Evolutionary conservation across 2,113 vertebrate genomes (phyloP), one percentile per base, ranked within the genome.

Genomic region (Terrapene triunguis): DNA sequence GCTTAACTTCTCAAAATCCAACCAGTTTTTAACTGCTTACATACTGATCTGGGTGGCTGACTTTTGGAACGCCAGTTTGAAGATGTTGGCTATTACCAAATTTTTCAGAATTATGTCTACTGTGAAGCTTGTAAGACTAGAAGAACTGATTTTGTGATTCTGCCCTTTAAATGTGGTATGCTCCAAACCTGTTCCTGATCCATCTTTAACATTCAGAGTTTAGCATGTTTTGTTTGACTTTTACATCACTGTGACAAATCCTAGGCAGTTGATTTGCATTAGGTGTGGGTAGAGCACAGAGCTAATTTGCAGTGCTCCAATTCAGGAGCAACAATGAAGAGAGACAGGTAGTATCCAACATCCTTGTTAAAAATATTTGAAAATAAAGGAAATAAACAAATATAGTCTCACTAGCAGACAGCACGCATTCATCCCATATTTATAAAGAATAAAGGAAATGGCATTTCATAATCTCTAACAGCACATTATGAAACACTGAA

Each of bases 241-340:
- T 48, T 79, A 38, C 1, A 22, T 19, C 14, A 78, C 29, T 78
- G 44, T 53, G 42, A 42, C n/a, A 82, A 82, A 42, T 57, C n/a
- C 24, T 88, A 95, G 95, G 57, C 17, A 17, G 4, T 13, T 80
- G 8, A 51, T 91, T 74, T 13, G 6, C 53, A 27, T 69, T 65
- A 65, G 38, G 32, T 59, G 50, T 1, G 10, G 72, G 42, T 25
- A 80, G 57, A 0, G 7, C 54, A 80, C 22, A 42, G n/a, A 29
- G 2, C 6, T 89, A 93, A 82, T 0, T 2, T 2, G 2, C 35
- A 89, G 44, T 2, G 6, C 0, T 0, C 13, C 32, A 12, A 53
- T 32, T 51, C 9, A n/a, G 53, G 72, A 85, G 76, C 79, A 55
- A 35, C 35, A 5, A 54, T 27, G 57, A 1, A 4, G 57, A 29